Base-by-base conservation (phyloP, 2,888 invertebrate genomes). In the Lithophane semibrunnea region DNA sequence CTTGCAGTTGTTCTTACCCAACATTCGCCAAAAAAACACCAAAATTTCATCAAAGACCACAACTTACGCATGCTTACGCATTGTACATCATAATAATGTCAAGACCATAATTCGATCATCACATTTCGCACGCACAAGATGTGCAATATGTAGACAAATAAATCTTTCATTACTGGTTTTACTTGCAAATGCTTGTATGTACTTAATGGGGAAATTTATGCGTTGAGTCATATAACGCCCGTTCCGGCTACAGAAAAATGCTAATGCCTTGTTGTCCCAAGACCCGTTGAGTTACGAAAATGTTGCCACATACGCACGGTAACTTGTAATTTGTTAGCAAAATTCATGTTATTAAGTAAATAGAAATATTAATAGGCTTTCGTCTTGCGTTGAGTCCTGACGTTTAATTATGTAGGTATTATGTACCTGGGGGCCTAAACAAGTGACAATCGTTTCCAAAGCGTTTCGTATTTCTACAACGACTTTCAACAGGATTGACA, bases 181-280 rank as follows among this genome's bases (percentile, higher is more conserved):
- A 79, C 69, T 75, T 75, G 58, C 68, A 69, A 75, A 70, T 75
- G 21, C 24, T 37, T 9, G 54, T n/a, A 37, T 24, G 29, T 64
- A 60, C 16, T 4, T 42, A 68, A 83, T 83, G 83, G 83, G 56
- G 80, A 80, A 83, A 83, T 52, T 52, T 52, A 52, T 21, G 67
- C 18, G 60, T 83, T 80, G 76, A 73, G 60, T n/a, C 83, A 83
- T 67, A 64, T 16, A 16, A 49, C 49, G 47, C n/a, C 42, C 12
- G 21, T n/a, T 68, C 24, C 3, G 16, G 47, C 47, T 49, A 37
- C 10, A 66, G 70, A 70, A 73, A 83, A 73, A 18, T 67, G 82
- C 47, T 1, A 69, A 69, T 52, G 56, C 29, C 16, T 64, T 42
- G 21, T 52, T 29, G n/a, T 52, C 9, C 42, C 9, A 42, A 75